Evolutionary conservation across 2,113 vertebrate species (phyloP), one percentile per base, ranked within the genome.

Genomic region (Cynocephalus volans): DNA sequence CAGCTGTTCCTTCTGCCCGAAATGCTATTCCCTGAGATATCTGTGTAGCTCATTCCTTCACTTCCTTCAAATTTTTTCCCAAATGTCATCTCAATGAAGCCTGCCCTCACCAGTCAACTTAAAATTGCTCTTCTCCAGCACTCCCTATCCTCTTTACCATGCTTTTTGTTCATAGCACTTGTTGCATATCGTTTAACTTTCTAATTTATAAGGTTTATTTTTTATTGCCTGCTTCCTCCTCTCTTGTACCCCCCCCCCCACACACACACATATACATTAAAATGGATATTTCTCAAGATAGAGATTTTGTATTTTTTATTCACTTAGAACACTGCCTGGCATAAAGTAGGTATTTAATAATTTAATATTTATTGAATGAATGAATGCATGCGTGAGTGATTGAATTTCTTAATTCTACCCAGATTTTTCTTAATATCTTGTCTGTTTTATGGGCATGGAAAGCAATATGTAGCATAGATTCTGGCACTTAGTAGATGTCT

Each of bases 361-460:
- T 19, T 54, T 70, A 52, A 62, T 75, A 84, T 83, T n/a, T 41
- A 72, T 33, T 36, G 3, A 19, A 67, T 31, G 8, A 3, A 58
- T 45, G 9, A 6, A 52, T 60, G 3, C 0, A 45, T 85, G 60
- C 48, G n/a, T 69, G 24, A 33, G 8, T 87, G n/a, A 77, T 45
- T 89, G 24, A 52, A 69, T 89, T 92, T 65, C 6, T 50, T 89
- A 89, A 76, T 67, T 94, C 28, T 85, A 28, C 11, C 3, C 67
- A 28, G 54, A 90, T 87, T 62, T 97, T 41, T 81, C 64, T 87
- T 93, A 87, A 70, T 95, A 89, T 70, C 33, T 73, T 67, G 15
- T 93, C 48, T 72, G 17, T 93, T 93, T 93, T 65, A 58, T 87
- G 24, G 19, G 3, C 28, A 90, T 86, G 26, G 41, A 87, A 93